Evolutionary conservation across 2,888 invertebrate species (phyloP).

Genomic region (Trissonchulus sp.): DNA sequence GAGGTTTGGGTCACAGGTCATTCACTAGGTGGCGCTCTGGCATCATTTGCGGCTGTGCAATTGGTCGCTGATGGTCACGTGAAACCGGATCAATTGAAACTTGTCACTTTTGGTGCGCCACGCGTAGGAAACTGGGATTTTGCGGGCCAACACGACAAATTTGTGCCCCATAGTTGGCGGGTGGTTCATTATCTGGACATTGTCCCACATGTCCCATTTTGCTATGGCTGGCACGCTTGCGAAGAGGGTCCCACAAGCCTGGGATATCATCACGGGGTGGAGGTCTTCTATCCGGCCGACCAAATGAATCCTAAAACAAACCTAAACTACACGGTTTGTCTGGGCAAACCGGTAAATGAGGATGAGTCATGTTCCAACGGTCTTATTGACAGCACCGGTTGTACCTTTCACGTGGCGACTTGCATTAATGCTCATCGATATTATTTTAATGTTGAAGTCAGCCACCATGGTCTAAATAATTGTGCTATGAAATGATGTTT

Average conservation of each 20-base stretch:
- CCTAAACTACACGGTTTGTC: background rate
- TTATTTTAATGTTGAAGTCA: background rate
- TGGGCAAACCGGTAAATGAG: background rate
- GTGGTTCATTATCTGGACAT: background rate
- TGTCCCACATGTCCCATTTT: background rate
- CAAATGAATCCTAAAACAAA: background rate
- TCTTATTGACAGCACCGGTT: background rate
- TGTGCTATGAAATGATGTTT: too few relatives aligned
- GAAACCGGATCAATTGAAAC: background rate
- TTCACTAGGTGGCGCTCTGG: background rate
- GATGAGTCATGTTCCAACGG: background rate
- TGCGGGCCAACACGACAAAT: background rate
- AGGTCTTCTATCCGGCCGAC: background rate
- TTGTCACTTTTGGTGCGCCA: background rate
- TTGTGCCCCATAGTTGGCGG: background rate
- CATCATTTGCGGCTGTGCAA: background rate
- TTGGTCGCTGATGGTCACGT: background rate
- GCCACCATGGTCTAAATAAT: background rate
- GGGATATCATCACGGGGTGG: background rate
- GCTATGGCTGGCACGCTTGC: background rate
- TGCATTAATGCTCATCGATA: background rate
- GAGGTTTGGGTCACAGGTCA: background rate
- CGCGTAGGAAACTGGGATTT: background rate
- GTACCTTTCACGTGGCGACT: background rate
- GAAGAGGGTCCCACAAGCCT: background rate